Percentiles rank a stretch among this genome's conserved stretches.
Evolutionary conservation across 92 coral and sea anemone species (phyloP).

Genomic region (Zoanthus solanderi): DNA sequence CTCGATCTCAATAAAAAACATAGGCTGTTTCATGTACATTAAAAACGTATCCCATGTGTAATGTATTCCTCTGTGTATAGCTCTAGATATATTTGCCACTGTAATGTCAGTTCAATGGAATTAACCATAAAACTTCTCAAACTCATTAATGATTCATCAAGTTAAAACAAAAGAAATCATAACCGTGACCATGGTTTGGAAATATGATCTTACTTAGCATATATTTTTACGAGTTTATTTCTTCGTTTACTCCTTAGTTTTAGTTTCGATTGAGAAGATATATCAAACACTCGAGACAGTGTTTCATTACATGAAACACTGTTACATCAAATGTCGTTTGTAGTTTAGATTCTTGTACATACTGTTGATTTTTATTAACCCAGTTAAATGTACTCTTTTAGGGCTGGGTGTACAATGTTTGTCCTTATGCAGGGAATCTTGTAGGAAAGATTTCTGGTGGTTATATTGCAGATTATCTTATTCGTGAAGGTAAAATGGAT

Average conservation of each 20-base stretch:
- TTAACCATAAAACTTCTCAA: too few relatives aligned
- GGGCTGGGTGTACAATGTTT: conserved; percentile 87
- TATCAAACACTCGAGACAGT: too few relatives aligned
- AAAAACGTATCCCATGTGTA: neutral
- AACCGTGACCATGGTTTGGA: too few relatives aligned
- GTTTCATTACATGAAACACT: too few relatives aligned
- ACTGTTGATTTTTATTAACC: neutral
- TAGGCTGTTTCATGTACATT: neutral
- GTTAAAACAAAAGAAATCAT: too few relatives aligned
- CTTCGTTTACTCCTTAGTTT: too few relatives aligned
- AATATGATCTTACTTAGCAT: too few relatives aligned
- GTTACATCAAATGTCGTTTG: too few relatives aligned
- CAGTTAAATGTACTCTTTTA: neutral
- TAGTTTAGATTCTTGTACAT: neutral
- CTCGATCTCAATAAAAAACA: neutral
- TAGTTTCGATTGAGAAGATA: too few relatives aligned
- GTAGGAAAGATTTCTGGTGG: conserved; percentile 79
- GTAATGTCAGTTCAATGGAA: too few relatives aligned
- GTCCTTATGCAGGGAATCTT: conserved; percentile 79
- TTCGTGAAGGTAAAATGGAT: conserved; percentile 48
- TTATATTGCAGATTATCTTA: conserved; percentile 73
- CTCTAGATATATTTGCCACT: neutral
- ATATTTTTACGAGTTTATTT: too few relatives aligned
- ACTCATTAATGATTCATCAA: too few relatives aligned
- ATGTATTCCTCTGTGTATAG: neutral